Evolutionary conservation across 2,888 invertebrate species (phyloP), one percentile per base, ranked within the genome.

Genomic region (Osedax frankpressi): DNA sequence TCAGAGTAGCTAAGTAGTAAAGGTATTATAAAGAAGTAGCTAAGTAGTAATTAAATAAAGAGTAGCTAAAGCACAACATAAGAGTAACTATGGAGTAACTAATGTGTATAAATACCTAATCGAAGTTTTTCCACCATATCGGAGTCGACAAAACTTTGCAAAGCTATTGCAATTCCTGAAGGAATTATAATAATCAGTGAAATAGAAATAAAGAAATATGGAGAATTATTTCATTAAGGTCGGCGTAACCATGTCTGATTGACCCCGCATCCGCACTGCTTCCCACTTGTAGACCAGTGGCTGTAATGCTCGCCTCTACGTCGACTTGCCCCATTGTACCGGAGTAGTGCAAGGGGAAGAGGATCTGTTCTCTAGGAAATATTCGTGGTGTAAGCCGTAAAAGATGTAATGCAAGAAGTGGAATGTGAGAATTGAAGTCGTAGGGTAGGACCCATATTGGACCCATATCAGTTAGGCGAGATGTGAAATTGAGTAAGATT

Each of bases 261-360:
- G 44, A 6, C 11, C 44, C 44, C 6, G 44, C 44, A 44, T 44
- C 44, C 19, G 82, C 91, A 90, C 73, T 90, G 87, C 72, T 95
- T 86, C 28, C 90, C 89, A 88, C 89, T 89, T n/a, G 44, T 11
- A 44, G 44, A 11, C 44, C 44, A 11, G 44, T 44, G 19, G 94
- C 88, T 74, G 94, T 19, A 44, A 44, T 44, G 19, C 11, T 74
- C 65, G 91, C 92, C 81, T 90, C 91, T 28, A 95, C 85, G 85
- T 96, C 95, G 65, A 94, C 90, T 83, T 89, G 87, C 70, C 89
- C 88, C 74, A 90, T 83, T 88, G 91, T 87, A 28, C 88, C 89
- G 74, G 90, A 88, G 80, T 94, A 91, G 78, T 91, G 88, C 75
- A 96, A 86, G 2, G 95, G 95, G 82, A 92, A 93, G 79, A 94